Evolutionary conservation across 2,797 vertebrate genomes (phyloP).

Genomic region (Coccyzus lansbergi): DNA sequence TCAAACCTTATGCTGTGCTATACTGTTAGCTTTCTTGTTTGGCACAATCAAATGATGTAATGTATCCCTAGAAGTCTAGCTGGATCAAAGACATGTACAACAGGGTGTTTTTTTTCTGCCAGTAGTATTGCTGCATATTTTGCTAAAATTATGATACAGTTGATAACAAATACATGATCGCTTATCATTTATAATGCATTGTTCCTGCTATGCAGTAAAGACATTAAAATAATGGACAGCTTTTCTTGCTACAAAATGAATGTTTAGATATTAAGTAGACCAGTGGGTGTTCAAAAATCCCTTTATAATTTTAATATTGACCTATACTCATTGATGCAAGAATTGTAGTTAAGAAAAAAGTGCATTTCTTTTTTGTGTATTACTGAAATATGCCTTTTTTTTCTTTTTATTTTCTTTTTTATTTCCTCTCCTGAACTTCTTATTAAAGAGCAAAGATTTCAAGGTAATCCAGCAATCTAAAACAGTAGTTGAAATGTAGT

Average conservation of each 20-base stretch:
- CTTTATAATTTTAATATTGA: slow-evolving; percentile 52
- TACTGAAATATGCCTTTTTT: not conserved
- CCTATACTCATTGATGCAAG: not conserved
- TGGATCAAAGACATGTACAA: slow-evolving; percentile 70
- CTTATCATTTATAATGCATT: slow-evolving; percentile 56
- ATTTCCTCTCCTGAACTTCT: not conserved
- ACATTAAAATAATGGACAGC: not conserved
- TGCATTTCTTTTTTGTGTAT: not conserved
- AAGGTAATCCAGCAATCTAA: not conserved
- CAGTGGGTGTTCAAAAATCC: not conserved
- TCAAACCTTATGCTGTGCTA: slow-evolving; percentile 77
- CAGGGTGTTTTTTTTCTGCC: slow-evolving; percentile 41
- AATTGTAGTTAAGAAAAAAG: not conserved
- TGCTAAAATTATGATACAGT: slow-evolving; percentile 65
- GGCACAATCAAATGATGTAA: slow-evolving; percentile 73
- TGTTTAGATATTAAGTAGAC: slow-evolving; percentile 33
- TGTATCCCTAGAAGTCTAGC: slow-evolving; percentile 72
- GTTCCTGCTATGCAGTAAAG: slow-evolving; percentile 20
- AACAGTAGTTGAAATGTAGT: not conserved
- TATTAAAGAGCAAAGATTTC: not conserved
- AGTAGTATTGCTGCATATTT: slow-evolving; percentile 57
- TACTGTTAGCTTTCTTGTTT: slow-evolving; percentile 75
- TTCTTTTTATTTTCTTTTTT: no score
- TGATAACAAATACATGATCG: slow-evolving; percentile 54
- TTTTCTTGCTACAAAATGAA: slow-evolving; percentile 34